Conservation (phyloP, 2,888 invertebrate species). For the Amaurobius ferox region DNA sequence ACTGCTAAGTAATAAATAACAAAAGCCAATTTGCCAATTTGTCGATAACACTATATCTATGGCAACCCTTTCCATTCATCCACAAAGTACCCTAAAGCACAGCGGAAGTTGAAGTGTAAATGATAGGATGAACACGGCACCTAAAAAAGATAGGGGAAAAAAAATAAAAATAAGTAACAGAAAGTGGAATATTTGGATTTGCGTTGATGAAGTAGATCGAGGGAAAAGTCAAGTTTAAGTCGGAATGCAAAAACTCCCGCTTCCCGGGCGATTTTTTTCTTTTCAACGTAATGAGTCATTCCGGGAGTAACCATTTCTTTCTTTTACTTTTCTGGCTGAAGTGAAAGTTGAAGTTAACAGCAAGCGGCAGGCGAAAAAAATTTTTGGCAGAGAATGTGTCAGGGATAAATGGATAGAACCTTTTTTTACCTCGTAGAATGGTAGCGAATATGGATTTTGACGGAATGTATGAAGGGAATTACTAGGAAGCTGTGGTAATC, state of each 20-base stretch:
- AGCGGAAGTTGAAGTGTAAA: conserved; percentile 62
- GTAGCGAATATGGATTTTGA: not conserved
- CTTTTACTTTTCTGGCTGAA: not conserved
- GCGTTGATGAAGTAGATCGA: conserved; percentile 47
- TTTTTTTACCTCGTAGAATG: not conserved
- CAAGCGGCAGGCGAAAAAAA: conserved; percentile 42
- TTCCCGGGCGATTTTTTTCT: conserved; percentile 1
- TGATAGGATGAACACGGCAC: conserved; percentile 48
- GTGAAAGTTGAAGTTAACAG: conserved; percentile 52
- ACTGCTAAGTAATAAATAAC: too few species aligned
- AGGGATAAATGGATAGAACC: not conserved
- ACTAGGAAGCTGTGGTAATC: not conserved
- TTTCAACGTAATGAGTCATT: conserved; percentile 62
- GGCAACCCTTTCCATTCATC: not conserved
- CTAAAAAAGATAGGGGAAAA: not conserved
- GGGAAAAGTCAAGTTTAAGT: conserved; percentile 36
- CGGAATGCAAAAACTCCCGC: conserved; percentile 45
- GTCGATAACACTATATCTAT: not conserved
- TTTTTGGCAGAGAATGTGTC: conserved; percentile 39
- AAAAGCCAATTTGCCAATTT: not conserved
- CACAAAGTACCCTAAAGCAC: not conserved
- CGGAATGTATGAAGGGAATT: not conserved
- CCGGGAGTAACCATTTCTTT: conserved; percentile 6
- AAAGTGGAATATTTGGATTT: conserved; percentile 65
- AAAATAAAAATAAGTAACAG: not conserved